phyloP scores from a whole-genome alignment of 1,140 invertebrate species.

The Anoplolepis gracilipes region DNA sequence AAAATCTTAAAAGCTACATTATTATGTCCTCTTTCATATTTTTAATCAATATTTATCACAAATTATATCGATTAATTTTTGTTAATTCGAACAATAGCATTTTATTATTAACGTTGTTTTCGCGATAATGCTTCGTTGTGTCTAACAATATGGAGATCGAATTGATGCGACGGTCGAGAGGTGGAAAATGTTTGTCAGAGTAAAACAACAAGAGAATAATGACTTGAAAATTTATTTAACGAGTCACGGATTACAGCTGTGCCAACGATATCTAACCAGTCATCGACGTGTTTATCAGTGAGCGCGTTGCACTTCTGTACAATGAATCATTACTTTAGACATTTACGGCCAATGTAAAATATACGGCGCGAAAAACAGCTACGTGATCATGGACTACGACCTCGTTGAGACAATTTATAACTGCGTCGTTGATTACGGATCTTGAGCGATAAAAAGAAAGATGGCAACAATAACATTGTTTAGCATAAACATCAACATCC shows the following conservation, averaged over 20 bases:
- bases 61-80: neutral
- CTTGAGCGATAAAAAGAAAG: neutral
- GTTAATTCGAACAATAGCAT: neutral
- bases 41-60: neutral
- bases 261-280: neutral
- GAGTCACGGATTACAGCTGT: neutral
- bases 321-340: neutral
- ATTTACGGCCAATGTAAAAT: neutral
- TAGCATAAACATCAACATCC: neutral
- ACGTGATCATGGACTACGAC: too few relatives aligned
- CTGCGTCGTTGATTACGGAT: neutral
- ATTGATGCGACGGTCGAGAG: neutral
- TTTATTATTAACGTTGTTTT: neutral
- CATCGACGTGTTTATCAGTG: slow-evolving; percentile 7
- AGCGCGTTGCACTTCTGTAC: neutral
- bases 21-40: neutral
- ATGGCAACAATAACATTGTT: neutral
- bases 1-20: too few relatives aligned
- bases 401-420: neutral
- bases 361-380: neutral
- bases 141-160: neutral
- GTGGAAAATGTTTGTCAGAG: neutral
- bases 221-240: neutral
- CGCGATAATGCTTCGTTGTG: neutral
- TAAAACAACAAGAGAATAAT: neutral